Evolutionary conservation across 2,113 vertebrate genomes (phyloP).

Genomic region (Ceuthmochares aereus): DNA sequence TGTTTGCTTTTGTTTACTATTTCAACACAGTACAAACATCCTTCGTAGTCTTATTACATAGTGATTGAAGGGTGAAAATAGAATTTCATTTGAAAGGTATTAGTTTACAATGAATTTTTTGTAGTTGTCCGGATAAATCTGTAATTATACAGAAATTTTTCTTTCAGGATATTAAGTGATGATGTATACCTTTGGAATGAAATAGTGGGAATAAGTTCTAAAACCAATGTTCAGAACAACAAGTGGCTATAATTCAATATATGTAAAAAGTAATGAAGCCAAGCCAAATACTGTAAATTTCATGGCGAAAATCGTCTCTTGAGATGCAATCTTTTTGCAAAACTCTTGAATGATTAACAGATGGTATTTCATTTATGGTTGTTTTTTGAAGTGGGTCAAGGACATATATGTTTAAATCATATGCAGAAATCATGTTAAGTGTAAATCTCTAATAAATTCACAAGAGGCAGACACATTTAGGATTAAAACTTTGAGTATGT

Average conservation of each 20-base stretch:
- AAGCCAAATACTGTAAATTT: conserved; percentile 11
- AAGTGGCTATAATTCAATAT: not conserved
- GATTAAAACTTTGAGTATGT: conserved; percentile 53
- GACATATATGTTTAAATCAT: conserved; percentile 61
- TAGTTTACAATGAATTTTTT: not conserved
- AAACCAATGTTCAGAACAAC: not conserved
- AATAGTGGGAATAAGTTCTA: not conserved
- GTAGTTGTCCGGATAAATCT: not conserved
- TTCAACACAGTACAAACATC: not conserved
- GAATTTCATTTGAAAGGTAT: conserved; percentile 10
- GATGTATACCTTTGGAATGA: not conserved
- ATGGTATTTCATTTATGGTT: conserved; percentile 49
- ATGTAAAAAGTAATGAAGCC: conserved; percentile 7
- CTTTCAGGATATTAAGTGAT: not conserved
- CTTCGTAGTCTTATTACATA: not conserved
- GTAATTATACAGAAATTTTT: conserved; percentile 27
- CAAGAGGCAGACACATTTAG: conserved; percentile 23
- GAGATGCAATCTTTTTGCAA: conserved; percentile 26
- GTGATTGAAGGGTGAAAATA: conserved; percentile 20
- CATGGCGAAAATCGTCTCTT: conserved; percentile 36
- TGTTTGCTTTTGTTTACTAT: not conserved
- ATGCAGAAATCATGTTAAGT: not conserved
- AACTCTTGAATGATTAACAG: conserved; percentile 62
- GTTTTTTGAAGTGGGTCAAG: conserved; percentile 65
- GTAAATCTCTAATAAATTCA: conserved; percentile 45